Conservation (phyloP, 2,113 vertebrate genomes). For the Columba livia region DNA sequence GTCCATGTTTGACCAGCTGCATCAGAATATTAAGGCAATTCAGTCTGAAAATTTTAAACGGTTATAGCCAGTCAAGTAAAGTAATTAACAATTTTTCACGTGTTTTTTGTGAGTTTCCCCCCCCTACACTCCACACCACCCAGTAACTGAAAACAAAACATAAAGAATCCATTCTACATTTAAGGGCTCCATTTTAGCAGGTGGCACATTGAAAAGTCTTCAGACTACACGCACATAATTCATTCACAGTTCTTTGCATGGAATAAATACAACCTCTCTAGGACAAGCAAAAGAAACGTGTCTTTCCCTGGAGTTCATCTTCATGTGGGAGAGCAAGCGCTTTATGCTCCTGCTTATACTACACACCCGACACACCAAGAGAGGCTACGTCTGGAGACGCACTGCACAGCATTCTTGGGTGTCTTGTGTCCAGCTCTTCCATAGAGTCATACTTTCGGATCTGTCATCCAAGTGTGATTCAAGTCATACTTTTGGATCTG, state of each 20-base stretch:
- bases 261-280: neutral
- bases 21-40: neutral
- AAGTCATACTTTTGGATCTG: neutral
- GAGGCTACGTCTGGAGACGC: neutral
- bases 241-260: neutral
- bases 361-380: neutral
- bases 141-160: neutral
- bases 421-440: neutral
- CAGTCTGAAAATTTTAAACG: neutral
- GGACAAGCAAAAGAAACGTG: neutral
- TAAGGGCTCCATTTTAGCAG: neutral
- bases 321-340: neutral
- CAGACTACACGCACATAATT: neutral
- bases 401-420: neutral
- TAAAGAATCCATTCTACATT: neutral
- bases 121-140: neutral
- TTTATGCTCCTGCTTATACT: neutral
- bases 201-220: neutral
- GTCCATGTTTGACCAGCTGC: neutral
- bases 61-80: neutral
- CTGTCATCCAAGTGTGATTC: neutral
- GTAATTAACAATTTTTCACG: neutral
- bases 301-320: neutral
- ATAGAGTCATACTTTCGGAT: neutral
- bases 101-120: neutral